phyloP scores from a whole-genome alignment of 2,797 vertebrate species.

The Diglossa cyanea region DNA sequence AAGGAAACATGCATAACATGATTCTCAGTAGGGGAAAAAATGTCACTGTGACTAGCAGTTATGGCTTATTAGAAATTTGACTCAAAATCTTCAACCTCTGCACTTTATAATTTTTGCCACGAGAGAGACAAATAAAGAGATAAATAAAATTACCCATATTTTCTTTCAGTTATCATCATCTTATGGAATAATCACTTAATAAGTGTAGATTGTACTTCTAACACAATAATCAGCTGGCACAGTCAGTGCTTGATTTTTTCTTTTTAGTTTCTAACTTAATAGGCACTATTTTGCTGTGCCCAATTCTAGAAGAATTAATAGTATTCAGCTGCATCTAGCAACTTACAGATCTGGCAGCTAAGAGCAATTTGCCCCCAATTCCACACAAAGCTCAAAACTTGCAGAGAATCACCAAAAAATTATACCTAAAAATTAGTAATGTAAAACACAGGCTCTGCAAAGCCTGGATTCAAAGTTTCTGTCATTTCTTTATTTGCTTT shows the following conservation, averaged over 20 bases:
- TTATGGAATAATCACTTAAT: conserved; percentile 17
- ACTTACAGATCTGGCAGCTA: background rate
- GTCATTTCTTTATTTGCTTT: background rate
- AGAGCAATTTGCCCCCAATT: background rate
- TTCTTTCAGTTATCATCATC: background rate
- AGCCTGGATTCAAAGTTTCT: background rate
- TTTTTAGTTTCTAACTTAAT: background rate
- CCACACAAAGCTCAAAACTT: background rate
- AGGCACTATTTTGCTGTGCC: background rate
- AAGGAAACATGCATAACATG: background rate
- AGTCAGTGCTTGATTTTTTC: background rate
- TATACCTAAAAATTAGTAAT: background rate
- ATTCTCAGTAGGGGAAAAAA: background rate
- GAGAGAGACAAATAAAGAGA: background rate
- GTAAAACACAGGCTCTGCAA: background rate
- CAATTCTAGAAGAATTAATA: background rate
- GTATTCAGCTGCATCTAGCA: background rate
- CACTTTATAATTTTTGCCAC: background rate
- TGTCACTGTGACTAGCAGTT: background rate
- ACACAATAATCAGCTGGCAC: background rate
- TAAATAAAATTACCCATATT: background rate
- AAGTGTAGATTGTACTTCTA: background rate
- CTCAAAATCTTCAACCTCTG: background rate
- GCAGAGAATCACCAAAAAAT: background rate
- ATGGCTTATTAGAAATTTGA: background rate